A percentile compares a stretch with the other conserved stretches of the same genome.
These are phyloP conservation scores for Xerus rutilus DNA, from an alignment of 2,797 vertebrate genomes.

Conservation along the genomic window DNA sequence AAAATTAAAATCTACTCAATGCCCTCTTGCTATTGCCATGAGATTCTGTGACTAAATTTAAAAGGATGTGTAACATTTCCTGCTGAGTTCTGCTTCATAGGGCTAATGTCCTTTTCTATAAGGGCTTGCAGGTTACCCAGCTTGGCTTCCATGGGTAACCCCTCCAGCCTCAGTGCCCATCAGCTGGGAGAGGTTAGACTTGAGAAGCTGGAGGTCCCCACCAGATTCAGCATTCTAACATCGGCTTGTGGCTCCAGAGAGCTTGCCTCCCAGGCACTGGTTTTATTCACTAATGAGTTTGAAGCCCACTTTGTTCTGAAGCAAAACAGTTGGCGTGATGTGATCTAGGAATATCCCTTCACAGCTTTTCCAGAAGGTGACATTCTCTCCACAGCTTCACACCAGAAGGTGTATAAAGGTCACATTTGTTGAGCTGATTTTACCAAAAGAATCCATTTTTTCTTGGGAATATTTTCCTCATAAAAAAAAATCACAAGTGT, in stretches of 20 bases:
- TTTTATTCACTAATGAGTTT: neutral
- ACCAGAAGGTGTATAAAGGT: constrained; percentile 33
- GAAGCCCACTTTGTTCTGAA: constrained; percentile 37
- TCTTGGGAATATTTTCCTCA: constrained; percentile 48
- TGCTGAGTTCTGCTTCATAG: constrained; percentile 46
- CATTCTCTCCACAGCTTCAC: neutral
- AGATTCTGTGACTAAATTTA: constrained; percentile 57
- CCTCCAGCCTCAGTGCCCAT: neutral
- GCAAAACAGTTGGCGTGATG: neutral
- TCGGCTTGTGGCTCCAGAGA: neutral
- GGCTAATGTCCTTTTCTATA: constrained; percentile 15
- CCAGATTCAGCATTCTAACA: neutral
- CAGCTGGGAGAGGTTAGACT: neutral
- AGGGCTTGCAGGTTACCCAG: neutral
- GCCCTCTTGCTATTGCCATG: neutral
- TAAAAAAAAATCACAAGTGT: neutral
- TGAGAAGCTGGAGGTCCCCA: neutral
- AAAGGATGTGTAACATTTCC: constrained; percentile 56
- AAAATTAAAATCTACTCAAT: constrained; percentile 38
- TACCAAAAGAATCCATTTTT: constrained; percentile 31
- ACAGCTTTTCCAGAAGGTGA: constrained; percentile 18
- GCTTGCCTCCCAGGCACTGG: neutral
- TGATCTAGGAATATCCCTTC: neutral
- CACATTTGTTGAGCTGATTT: constrained; percentile 42
- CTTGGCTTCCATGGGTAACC: neutral